A percentile compares a stretch with the other conserved stretches of the same genome.
phyloP scores from a whole-genome alignment of 2,113 vertebrate genomes.

The Phoxinus phoxinus region DNA sequence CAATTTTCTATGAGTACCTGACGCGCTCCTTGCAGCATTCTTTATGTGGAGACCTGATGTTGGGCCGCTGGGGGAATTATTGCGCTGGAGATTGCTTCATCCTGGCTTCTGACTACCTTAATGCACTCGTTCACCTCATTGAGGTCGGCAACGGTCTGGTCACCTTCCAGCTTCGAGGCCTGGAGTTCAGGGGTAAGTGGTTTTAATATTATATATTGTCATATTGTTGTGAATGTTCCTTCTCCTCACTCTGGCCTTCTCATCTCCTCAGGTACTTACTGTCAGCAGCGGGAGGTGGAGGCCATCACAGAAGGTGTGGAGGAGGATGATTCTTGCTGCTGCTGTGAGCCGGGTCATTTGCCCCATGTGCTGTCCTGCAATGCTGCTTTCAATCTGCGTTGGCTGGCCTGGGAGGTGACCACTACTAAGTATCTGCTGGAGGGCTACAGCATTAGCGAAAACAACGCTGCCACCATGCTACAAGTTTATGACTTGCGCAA shows the following conservation, averaged over 20 bases:
- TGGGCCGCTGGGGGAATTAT: constrained; percentile 98
- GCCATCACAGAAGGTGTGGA: constrained; percentile 96
- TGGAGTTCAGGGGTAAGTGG: constrained; percentile 93
- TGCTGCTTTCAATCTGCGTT: constrained; percentile 92
- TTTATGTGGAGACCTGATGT: constrained; percentile 90
- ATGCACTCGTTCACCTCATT: constrained; percentile 94
- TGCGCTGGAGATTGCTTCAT: constrained; percentile 96
- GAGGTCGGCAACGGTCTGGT: constrained; percentile 96
- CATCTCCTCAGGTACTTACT: constrained; percentile 88
- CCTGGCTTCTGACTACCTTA: constrained; percentile 96
- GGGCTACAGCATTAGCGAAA: constrained; percentile 95
- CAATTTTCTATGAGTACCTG: constrained; percentile 98
- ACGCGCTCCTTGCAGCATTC: constrained; percentile 94
- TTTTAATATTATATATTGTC: neutral
- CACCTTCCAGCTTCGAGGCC: constrained; percentile 94
- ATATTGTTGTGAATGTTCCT: neutral
- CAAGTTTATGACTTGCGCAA: constrained; percentile 96
- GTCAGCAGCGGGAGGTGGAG: constrained; percentile 98
- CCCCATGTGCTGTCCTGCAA: constrained; percentile 94
- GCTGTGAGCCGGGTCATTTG: constrained; percentile 90
- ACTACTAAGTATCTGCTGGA: constrained; percentile 94
- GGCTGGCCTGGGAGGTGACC: constrained; percentile 96
- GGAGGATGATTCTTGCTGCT: constrained; percentile 92
- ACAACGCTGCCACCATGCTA: constrained; percentile 95
- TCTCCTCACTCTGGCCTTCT: neutral